Base-by-base conservation (phyloP, 2,888 invertebrate species). In the Sinotaia quadrata region DNA sequence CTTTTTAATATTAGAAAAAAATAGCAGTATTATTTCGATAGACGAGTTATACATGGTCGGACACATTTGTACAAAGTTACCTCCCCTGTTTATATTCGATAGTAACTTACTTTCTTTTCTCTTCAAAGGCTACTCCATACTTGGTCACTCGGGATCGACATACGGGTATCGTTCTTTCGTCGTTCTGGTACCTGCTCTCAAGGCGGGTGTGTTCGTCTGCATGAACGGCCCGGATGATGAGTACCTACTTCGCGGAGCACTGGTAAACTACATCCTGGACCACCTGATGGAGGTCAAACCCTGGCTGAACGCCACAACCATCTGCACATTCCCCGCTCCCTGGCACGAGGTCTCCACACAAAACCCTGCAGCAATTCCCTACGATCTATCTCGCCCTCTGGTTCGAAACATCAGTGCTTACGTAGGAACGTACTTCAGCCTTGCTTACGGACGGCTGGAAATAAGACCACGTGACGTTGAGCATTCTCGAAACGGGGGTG, bases 291-390 rank as follows among this genome's bases (percentile, higher is more conserved):
- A 80, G 1, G 77, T 81, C 57, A 63, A 73, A 2, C 82, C 82
- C 2, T 84, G 84, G 78, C 72, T 86, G 10, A 83, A 86, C 68
- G 67, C 72, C 33, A 77, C 80, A 7, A 79, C 80, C 2, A 73
- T 83, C 7, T 86, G 86, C 66, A 78, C 79, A 15, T 86, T 81
- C 73, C 85, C 85, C 5, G 70, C 76, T 41, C 81, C 79, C 15
- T 80, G 79, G 78, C 69, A 70, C 54, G 49, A 51, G 18, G 52
- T 66, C 5, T 36, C 49, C 47, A 34, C 36, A 8, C n/a, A 59
- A 4, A 49, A 59, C 2, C 52, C 44, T 1, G 29, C 37, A 10
- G 47, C 69, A 21, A n/a, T 33, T 10, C 72, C 73, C 1, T 56
- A 56, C 44, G 65, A 65, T 56, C 3, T 44, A 41, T 27, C 56